Evolutionary conservation across 2,888 invertebrate genomes (phyloP).

Genomic region (Sisyra nigra): DNA sequence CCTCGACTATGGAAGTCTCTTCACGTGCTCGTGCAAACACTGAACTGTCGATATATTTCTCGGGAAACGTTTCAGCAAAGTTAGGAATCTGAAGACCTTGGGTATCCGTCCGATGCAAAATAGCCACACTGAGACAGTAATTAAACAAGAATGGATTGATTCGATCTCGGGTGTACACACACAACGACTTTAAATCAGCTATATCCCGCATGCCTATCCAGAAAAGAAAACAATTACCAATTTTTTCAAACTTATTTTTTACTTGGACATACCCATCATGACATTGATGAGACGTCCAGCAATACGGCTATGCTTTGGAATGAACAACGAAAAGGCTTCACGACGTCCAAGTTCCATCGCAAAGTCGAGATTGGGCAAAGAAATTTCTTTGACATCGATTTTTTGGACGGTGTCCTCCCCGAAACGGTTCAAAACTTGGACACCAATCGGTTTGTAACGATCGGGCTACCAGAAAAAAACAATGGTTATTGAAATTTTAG

Average conservation of each 20-base stretch:
- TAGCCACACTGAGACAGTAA: slow-evolving; percentile 59
- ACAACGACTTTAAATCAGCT: slow-evolving; percentile 53
- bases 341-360: slow-evolving; percentile 40
- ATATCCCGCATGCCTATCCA: slow-evolving; percentile 44
- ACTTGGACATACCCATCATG: slow-evolving; percentile 39
- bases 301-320: slow-evolving; percentile 50
- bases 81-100: slow-evolving; percentile 53
- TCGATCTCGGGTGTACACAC: slow-evolving; percentile 53
- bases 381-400: slow-evolving; percentile 35
- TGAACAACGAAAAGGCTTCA: slow-evolving; percentile 57
- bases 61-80: slow-evolving; percentile 63
- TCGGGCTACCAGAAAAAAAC: slow-evolving; percentile 25
- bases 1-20: slow-evolving; percentile 42
- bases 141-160: slow-evolving; percentile 69
- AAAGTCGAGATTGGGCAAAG: slow-evolving; percentile 37
- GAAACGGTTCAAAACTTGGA: slow-evolving; percentile 42
- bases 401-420: slow-evolving; percentile 32
- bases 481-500: not conserved
- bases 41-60: slow-evolving; percentile 63
- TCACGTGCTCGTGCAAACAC: slow-evolving; percentile 53
- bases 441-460: slow-evolving; percentile 36
- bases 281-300: slow-evolving; percentile 52
- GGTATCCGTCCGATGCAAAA: slow-evolving; percentile 57
- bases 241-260: too few relatives aligned
- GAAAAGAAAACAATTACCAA: too few relatives aligned